These are phyloP conservation scores for Habropoda laboriosa DNA, from an alignment of 1,140 invertebrate species.

Conservation along the genomic window DNA sequence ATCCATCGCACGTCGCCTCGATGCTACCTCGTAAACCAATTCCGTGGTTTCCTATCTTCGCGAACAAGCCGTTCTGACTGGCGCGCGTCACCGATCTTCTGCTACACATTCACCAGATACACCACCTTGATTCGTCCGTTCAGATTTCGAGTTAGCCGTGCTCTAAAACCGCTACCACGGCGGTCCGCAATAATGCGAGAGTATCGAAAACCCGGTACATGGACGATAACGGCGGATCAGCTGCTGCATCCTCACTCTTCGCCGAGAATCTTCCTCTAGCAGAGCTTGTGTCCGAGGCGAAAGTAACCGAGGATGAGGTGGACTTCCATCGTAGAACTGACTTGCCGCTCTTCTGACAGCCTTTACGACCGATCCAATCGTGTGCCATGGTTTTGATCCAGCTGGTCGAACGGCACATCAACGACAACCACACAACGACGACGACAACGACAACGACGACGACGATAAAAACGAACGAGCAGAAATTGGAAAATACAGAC, in stretches of 20 bases:
- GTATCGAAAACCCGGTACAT: slow-evolving; percentile 49
- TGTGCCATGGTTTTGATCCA: background rate
- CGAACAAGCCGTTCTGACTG: slow-evolving; percentile 55
- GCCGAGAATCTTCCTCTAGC: slow-evolving; percentile 18
- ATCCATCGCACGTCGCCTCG: slow-evolving; percentile 27
- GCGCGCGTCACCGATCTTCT: slow-evolving; percentile 7
- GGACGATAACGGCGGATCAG: slow-evolving; percentile 55
- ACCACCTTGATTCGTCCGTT: background rate
- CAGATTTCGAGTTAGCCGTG: background rate
- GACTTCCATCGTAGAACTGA: background rate
- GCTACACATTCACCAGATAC: background rate
- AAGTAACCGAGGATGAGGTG: slow-evolving; percentile 52
- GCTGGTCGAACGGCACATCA: background rate
- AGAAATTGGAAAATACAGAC: background rate
- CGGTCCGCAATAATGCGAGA: slow-evolving; percentile 67
- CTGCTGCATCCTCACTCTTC: slow-evolving; percentile 39
- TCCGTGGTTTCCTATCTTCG: slow-evolving; percentile 58
- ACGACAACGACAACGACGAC: background rate
- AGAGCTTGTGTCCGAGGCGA: slow-evolving; percentile 11
- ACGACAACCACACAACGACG: background rate
- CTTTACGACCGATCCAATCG: slow-evolving; percentile 7
- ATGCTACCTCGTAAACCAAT: slow-evolving; percentile 58
- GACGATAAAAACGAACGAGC: background rate
- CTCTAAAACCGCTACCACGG: background rate
- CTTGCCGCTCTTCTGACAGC: background rate